Conservation (phyloP, 2,888 invertebrate genomes). For the Drosophila antonietae region DNA sequence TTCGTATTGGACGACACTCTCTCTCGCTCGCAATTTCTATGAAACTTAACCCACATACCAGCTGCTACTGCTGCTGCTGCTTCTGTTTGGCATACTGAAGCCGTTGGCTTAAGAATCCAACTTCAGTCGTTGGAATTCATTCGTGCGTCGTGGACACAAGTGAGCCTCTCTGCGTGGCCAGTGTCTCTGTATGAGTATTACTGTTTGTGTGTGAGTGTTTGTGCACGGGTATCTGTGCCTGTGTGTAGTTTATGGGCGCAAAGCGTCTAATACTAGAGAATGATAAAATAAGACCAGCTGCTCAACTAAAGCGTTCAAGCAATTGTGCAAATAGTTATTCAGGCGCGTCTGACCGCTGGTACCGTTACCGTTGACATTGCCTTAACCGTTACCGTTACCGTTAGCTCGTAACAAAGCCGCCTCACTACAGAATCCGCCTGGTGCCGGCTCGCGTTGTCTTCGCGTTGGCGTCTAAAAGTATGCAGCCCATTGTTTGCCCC, state of each 20-base stretch:
- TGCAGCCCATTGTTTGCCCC: conserved; percentile 8
- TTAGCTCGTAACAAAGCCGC: not conserved
- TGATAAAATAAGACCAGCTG: conserved; percentile 21
- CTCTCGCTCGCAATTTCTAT: conserved; percentile 4
- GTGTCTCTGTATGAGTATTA: conserved; percentile 10
- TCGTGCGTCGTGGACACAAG: conserved; percentile 79
- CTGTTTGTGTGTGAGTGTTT: conserved; percentile 4
- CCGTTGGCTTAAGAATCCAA: conserved; percentile 26
- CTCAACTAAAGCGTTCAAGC: conserved; percentile 26
- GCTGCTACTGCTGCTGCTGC: conserved; percentile 14
- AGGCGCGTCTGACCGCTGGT: not conserved
- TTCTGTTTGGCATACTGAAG: conserved; percentile 16
- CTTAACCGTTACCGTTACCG: not conserved
- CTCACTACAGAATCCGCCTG: conserved; percentile 9
- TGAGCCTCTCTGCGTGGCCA: conserved; percentile 36
- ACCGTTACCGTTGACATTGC: not conserved
- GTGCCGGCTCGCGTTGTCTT: conserved; percentile 9
- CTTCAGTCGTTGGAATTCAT: conserved; percentile 82
- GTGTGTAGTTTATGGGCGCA: conserved; percentile 22
- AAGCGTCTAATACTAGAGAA: conserved; percentile 30
- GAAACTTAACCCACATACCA: conserved; percentile 61
- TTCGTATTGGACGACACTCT: too few species aligned
- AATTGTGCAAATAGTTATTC: conserved; percentile 36
- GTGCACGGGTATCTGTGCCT: conserved; percentile 3
- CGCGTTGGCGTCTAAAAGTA: conserved; percentile 18